Evolutionary conservation across 2,888 invertebrate genomes (phyloP), one percentile per base, ranked within the genome.

Genomic region (Dolichomitus sp.): DNA sequence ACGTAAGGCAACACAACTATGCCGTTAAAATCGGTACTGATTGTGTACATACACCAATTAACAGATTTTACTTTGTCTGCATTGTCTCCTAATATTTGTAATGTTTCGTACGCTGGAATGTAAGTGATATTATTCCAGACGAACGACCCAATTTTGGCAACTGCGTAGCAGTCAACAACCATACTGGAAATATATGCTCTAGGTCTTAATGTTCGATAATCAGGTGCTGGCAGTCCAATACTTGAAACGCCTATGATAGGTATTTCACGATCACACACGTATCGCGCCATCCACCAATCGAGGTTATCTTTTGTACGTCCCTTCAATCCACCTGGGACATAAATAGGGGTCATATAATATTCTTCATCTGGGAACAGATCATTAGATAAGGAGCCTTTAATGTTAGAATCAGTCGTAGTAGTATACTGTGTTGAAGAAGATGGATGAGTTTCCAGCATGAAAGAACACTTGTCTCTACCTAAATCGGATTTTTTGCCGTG

Each of bases 71-170:
- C 5, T 17, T n/a, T 6, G 48, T 45, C 5, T 23, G 23, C 30
- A 45, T 45, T 30, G 45, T 45, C 40, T 63, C 63, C n/a, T n/a
- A 7, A 7, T 48, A 6, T 27, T 48, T 48, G 66, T 48, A 33
- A 66, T 30, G 30, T n/a, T 66, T 48, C n/a, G n/a, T n/a, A n/a
- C n/a, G n/a, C n/a, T n/a, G n/a, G n/a, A n/a, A n/a, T n/a, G n/a
- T n/a, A n/a, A 48, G 45, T 66, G 27, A 66, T 45, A 27, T 66
- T 66, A 48, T 48, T 66, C 66, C 66, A 66, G 4, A 48, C 48
- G 9, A 27, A 48, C 27, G 66, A 30, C 14, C 66, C 48, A 9
- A 66, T 66, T 48, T 66, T 66, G 12, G 48, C 66, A 19, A 66
- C 27, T 48, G 66, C 66, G 27, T 48, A 66, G n/a, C 27, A 14